Percentiles rank a stretch among this genome's conserved stretches.
Conservation (phyloP, 2,797 vertebrate species). For the Cryptoblepharus egeriae region DNA sequence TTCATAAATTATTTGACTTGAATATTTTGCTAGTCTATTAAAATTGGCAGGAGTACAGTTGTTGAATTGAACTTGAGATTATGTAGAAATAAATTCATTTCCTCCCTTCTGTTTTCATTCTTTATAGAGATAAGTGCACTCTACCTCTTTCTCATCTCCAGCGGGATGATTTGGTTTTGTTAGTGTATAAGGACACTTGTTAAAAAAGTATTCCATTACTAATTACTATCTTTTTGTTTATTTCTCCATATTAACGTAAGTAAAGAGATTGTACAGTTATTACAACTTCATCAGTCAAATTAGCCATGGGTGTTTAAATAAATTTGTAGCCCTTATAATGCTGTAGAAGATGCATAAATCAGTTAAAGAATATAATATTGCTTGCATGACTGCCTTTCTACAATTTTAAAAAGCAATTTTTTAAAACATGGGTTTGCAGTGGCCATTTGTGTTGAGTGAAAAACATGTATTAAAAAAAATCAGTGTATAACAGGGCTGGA, state of each 20-base stretch:
- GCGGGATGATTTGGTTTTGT: not conserved
- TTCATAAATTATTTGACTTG: slow-evolving; percentile 22
- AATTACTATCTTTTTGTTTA: not conserved
- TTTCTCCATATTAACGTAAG: not conserved
- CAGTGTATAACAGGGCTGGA: no score
- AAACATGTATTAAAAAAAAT: no score
- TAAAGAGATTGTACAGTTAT: not conserved
- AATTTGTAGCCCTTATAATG: not conserved
- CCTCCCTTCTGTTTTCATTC: not conserved
- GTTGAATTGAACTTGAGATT: not conserved
- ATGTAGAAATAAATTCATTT: slow-evolving; percentile 14
- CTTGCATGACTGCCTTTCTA: no score
- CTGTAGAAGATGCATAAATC: no score
- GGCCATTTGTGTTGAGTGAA: no score
- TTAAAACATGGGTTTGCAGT: no score
- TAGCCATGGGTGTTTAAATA: not conserved
- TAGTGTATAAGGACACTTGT: no score
- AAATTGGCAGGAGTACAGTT: not conserved
- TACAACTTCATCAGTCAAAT: not conserved
- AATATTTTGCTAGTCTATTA: slow-evolving; percentile 19
- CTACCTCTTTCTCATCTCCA: not conserved
- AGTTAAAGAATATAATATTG: no score
- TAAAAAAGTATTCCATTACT: no score
- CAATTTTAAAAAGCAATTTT: no score
- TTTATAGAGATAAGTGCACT: slow-evolving; percentile 1